phyloP scores from a whole-genome alignment of 2,888 invertebrate genomes.

The Tanypteryx hageni region DNA sequence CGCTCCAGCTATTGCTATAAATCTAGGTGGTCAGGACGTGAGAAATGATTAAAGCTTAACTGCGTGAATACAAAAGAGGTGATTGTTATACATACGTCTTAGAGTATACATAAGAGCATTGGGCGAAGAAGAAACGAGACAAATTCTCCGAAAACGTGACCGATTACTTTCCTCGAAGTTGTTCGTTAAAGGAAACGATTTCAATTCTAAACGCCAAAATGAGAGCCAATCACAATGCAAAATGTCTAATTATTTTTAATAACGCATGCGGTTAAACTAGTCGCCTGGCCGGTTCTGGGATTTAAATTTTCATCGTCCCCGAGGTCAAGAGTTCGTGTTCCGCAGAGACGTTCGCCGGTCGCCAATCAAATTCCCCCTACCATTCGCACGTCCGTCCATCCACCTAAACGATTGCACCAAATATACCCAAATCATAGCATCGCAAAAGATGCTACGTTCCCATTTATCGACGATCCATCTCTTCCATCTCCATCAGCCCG shows the following conservation, averaged over 20 bases:
- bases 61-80: background rate
- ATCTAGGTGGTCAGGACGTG: background rate
- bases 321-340: background rate
- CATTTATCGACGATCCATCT: too few species aligned
- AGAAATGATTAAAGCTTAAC: background rate
- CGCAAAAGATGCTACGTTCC: too few species aligned
- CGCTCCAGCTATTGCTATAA: background rate
- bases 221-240: too few species aligned
- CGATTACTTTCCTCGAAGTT: background rate
- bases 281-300: background rate
- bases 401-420: background rate
- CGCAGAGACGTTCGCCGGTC: background rate
- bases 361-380: background rate
- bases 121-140: background rate
- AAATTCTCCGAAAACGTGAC: background rate
- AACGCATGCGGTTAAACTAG: background rate
- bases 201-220: too few species aligned
- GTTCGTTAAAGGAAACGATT: background rate
- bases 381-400: background rate
- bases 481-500: background rate
- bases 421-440: background rate
- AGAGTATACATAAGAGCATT: background rate
- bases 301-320: background rate
- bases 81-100: background rate
- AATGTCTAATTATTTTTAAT: too few species aligned